Evolutionary conservation across 1,140 invertebrate species (phyloP), one percentile per base, ranked within the genome.

Genomic region (Drosophila prosaltans): DNA sequence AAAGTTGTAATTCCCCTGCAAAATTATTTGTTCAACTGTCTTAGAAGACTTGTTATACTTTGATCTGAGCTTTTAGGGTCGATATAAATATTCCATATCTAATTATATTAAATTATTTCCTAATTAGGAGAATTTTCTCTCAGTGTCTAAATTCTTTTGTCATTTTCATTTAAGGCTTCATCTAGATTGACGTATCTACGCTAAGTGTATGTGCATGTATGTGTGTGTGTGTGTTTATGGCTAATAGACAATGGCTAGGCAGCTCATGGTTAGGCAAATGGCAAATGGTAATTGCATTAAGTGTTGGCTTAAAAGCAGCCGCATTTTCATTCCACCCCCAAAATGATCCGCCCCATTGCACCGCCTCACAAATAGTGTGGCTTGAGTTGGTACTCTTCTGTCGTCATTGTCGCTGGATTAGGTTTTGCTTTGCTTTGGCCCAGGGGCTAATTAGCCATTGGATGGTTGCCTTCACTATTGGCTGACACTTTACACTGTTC

Each of bases 251-350:
- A 69, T 62, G 45, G 9, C 16, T 9, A 3, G 45, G 8, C 21
- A 26, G 45, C 57, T 76, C 51, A 73, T 76, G 57, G 74, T 51
- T 77, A 75, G 45, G 45, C 72, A 16, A 16, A 16, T 16, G 72
- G 76, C 55, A 28, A 66, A 69, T 78, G 85, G 84, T 89, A 89
- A 89, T 89, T 89, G 84, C 85, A 89, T 89, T 89, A 89, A 89
- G 86, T 90, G 85, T 78, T 67, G 74, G 84, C 85, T 89, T 89
- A 90, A 89, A 90, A 84, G 51, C 81, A 72, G 41, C 54, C 61
- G 54, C 69, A 62, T 60, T 57, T 36, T 45, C 32, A 40, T 32
- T 54, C 30, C 39, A 7, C 48, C 32, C 32, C 32, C 1, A 36
- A 36, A 36, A 36, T 36, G 32, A 36, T 30, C 16, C 26, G 7